Conservation (phyloP, 2,888 invertebrate genomes). For the Hirtodrosophila confusa region DNA sequence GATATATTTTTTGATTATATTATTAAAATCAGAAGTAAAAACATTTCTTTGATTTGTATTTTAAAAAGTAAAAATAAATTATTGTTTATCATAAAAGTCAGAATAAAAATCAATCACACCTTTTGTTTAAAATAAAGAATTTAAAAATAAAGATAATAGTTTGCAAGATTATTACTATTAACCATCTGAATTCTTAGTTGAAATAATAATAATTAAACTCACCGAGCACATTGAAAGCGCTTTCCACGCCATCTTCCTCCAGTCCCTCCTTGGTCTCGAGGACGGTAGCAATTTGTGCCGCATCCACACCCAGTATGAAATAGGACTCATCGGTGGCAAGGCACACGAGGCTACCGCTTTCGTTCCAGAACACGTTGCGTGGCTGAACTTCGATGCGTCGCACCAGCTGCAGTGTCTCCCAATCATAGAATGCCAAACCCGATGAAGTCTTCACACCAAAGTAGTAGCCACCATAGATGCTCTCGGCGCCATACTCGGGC, state of each 20-base stretch:
- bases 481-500: constrained; percentile 98
- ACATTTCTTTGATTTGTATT: no score
- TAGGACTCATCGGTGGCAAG: constrained; percentile 98
- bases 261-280: constrained; percentile 90
- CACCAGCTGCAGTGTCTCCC: constrained; percentile 96
- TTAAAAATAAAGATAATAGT: no score
- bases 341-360: constrained; percentile 96
- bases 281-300: constrained; percentile 91
- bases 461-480: constrained; percentile 96
- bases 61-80: no score
- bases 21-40: no score
- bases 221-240: constrained; percentile 94
- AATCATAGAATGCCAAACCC: constrained; percentile 97
- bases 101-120: no score
- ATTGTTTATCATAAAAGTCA: no score
- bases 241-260: constrained; percentile 96
- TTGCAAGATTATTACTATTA: no score
- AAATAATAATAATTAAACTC: constrained; percentile 22
- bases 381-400: constrained; percentile 98
- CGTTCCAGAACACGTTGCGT: constrained; percentile 97
- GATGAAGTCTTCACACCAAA: constrained; percentile 96
- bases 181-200: not conserved
- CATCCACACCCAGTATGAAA: constrained; percentile 95
- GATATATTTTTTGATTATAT: no score
- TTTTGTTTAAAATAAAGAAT: no score